Evolutionary conservation across 2,888 invertebrate species (phyloP), one percentile per base, ranked within the genome.

Genomic region (Eupelmus urozonus): DNA sequence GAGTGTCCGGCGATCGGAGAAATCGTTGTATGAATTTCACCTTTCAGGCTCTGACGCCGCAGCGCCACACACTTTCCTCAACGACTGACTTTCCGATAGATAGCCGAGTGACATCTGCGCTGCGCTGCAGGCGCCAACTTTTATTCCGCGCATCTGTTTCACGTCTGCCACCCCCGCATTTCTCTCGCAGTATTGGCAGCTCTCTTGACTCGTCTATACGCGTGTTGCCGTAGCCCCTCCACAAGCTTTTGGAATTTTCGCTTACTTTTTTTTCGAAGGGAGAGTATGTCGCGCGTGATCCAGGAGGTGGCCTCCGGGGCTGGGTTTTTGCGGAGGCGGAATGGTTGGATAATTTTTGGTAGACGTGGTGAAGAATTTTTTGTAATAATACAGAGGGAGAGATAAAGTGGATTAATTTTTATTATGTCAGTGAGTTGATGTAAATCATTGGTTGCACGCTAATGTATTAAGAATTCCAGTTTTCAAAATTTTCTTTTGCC

Each of bases 21-120:
- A 76, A 76, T 71, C 71, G 57, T 51, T 60, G 51, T 73, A 72
- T 73, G 73, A 78, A 78, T 78, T 78, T 77, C 66, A 62, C 60
- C 72, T 77, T 77, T 77, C 63, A 57, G 34, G 25, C 62, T 42
- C 40, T 49, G 62, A 57, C 75, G 55, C 63, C 4, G 3, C 27
- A 5, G 5, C 27, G 45, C 2, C 1, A 13, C 1, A 34, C 34
- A 34, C 20, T 42, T 16, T 49, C 25, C 40, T 40, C 62, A 16
- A 45, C 49, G 69, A 57, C 59, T 72, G 74, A 66, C 57, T 51
- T 55, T 59, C 53, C 60, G 27, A 60, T 71, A 51, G 77, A 77
- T 77, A 72, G 29, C 45, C 20, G 51, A 71, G 57, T 71, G 76
- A 71, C 76, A 71, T 70, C 71, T 53, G 13, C 13, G 45, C 13